Conservation (phyloP, 2,113 vertebrate species). For the Platichthys stellatus region DNA sequence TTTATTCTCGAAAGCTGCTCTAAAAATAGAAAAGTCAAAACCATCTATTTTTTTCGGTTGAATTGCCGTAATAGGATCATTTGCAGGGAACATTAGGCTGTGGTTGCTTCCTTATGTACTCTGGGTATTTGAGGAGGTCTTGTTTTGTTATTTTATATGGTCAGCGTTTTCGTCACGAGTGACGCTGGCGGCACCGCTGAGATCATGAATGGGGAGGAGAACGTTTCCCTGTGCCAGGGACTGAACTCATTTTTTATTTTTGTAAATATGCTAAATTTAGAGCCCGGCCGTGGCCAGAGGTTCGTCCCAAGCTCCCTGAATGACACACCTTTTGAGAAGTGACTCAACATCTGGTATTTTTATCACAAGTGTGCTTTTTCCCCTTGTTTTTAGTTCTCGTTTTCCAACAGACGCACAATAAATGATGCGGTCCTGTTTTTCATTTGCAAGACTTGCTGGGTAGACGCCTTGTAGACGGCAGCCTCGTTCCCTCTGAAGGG, state of each 20-base stretch:
- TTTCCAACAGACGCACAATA: not conserved
- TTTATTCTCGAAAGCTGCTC: slow-evolving; percentile 11
- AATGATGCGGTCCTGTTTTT: slow-evolving; percentile 59
- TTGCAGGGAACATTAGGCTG: slow-evolving; percentile 55
- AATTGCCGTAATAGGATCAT: slow-evolving; percentile 35
- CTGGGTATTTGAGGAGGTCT: slow-evolving; percentile 64
- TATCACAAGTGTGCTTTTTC: slow-evolving; percentile 46
- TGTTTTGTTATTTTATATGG: slow-evolving; percentile 74
- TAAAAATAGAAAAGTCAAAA: slow-evolving; percentile 40
- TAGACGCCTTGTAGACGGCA: slow-evolving; percentile 50
- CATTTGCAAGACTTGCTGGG: slow-evolving; percentile 60
- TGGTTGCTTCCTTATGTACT: slow-evolving; percentile 55
- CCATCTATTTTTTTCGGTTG: slow-evolving; percentile 24
- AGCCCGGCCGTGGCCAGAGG: slow-evolving; percentile 41
- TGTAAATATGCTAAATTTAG: slow-evolving; percentile 79
- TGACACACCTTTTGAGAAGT: slow-evolving; percentile 77
- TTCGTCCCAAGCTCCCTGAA: slow-evolving; percentile 71
- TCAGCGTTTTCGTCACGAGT: slow-evolving; percentile 76
- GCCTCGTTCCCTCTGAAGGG: slow-evolving; percentile 58
- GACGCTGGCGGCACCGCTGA: slow-evolving; percentile 73
- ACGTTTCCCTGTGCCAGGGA: slow-evolving; percentile 58
- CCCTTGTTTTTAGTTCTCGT: slow-evolving; percentile 46
- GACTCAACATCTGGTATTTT: slow-evolving; percentile 77
- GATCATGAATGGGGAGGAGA: slow-evolving; percentile 68
- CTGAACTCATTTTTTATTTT: slow-evolving; percentile 77